These are phyloP conservation scores for Sebastes diaconus DNA, from an alignment of 2,797 vertebrate genomes.

Conservation along the genomic window DNA sequence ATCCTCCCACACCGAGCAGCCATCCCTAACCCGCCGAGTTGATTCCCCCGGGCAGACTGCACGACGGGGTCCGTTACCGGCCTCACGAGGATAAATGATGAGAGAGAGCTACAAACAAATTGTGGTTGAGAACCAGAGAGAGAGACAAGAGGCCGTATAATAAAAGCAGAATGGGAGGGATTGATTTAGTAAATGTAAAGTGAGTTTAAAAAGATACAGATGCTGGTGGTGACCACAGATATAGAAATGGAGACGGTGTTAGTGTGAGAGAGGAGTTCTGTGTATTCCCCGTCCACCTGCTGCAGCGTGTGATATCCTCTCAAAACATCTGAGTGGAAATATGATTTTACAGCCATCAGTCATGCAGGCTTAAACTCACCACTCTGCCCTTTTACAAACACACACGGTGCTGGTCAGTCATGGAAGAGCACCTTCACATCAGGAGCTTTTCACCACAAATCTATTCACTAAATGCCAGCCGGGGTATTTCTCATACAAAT, in stretches of 20 bases:
- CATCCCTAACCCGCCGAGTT: too few species aligned
- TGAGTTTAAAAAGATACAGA: not conserved
- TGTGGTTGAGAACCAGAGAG: not conserved
- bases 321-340: constrained; percentile 34
- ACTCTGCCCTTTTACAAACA: constrained; percentile 40
- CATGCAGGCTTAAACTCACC: constrained; percentile 50
- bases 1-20: too few species aligned
- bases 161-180: not conserved
- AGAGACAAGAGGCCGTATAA: not conserved
- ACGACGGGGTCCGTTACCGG: too few species aligned
- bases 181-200: not conserved
- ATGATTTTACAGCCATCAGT: constrained; percentile 57
- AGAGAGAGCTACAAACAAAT: not conserved
- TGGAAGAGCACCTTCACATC: constrained; percentile 51
- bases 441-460: constrained; percentile 51
- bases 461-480: constrained; percentile 58
- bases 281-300: constrained; percentile 21
- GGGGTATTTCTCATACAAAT: constrained; percentile 37
- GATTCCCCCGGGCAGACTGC: too few species aligned
- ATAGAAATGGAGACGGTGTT: not conserved
- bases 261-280: not conserved
- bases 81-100: not conserved
- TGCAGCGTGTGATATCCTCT: constrained; percentile 17
- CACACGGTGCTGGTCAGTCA: constrained; percentile 20
- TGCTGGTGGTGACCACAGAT: not conserved